Evolutionary conservation across 2,797 vertebrate species (phyloP), one percentile per base, ranked within the genome.

Genomic region (Notolepis coatsorum): DNA sequence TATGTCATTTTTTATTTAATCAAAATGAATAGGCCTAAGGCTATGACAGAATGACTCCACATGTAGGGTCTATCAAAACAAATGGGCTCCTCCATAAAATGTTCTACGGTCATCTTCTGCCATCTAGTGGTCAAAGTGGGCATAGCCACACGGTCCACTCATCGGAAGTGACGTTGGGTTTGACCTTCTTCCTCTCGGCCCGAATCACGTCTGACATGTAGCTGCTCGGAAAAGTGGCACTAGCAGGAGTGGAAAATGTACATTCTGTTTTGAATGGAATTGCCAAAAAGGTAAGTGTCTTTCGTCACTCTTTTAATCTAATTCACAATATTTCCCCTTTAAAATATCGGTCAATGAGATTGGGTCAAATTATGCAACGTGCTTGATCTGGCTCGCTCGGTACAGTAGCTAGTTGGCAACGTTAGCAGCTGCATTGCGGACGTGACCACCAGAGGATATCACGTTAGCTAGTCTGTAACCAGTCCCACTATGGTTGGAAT

Each of bases 161-260:
- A 4, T 81, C 87, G 91, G 90, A 93, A 39, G 25, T 89, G 77
- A 4, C 87, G 87, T 84, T 7, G 0, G 0, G 25, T 24, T 31
- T 81, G 84, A 90, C 89, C 89, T 91, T 61, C 47, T 39, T 81
- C 55, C 7, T 12, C 8, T 43, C 4, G 54, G 31, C 15, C n/a
- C 38, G 7, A 28, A 37, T 70, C 73, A 75, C 66, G 58, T 79
- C 46, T 75, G 74, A 64, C 75, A 51, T 76, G 73, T 24, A 49
- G 55, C 57, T 6, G 5, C 1, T 7, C 7, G 4, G 28, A 51
- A 66, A 24, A 28, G 65, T 65, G 5, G 7, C 33, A 15, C n/a
- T 4, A 12, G 6, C 38, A 5, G 41, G 23, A 67, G 5, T 9
- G 25, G 42, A 66, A 71, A 55, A 81, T 80, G 62, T 39, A 20